A percentile compares a stretch with the other conserved stretches of the same genome.
Conservation (phyloP, 1,140 invertebrate genomes). For the Melitaea cinxia region DNA sequence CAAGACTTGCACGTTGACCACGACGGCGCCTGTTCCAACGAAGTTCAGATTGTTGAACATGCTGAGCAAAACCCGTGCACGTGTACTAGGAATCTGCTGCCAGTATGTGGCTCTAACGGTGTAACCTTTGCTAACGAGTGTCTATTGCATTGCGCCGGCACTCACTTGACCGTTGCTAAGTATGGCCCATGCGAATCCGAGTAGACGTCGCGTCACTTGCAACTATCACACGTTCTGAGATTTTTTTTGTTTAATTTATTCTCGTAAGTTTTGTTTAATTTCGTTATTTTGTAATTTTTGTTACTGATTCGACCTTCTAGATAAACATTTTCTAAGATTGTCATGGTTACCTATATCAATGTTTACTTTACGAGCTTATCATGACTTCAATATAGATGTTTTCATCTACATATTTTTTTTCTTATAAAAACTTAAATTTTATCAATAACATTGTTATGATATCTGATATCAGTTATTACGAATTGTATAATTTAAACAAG, state of each 20-base stretch:
- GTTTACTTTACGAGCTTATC: background rate
- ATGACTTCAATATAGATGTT: background rate
- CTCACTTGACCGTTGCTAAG: slow-evolving; percentile 28
- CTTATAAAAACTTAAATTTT: background rate
- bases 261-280: background rate
- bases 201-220: background rate
- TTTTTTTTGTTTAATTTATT: background rate
- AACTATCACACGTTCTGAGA: background rate
- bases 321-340: background rate
- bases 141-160: slow-evolving; percentile 47
- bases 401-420: background rate
- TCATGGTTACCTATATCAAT: background rate
- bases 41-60: background rate
- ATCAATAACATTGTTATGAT: background rate
- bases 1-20: slow-evolving; percentile 37
- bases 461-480: background rate
- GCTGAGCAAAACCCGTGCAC: slow-evolving; percentile 25
- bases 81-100: slow-evolving; percentile 40
- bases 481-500: background rate
- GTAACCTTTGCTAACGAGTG: slow-evolving; percentile 53
- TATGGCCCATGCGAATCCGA: slow-evolving; percentile 35
- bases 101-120: slow-evolving; percentile 53
- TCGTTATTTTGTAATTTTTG: background rate
- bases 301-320: background rate
- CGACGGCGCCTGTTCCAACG: background rate